Conservation (phyloP, 2,888 invertebrate species). For the Creontiades dilutus region DNA sequence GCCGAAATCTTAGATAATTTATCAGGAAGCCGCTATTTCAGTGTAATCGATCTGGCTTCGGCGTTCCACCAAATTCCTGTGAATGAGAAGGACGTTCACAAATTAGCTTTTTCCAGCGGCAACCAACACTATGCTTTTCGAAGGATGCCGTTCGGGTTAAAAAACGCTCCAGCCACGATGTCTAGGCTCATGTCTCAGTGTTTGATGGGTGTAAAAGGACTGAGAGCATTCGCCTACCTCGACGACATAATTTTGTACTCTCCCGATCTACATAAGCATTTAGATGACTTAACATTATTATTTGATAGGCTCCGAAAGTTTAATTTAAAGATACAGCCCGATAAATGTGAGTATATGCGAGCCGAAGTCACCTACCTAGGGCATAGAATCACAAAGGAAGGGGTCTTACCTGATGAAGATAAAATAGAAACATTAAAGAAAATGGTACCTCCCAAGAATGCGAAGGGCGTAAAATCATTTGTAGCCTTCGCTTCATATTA, state of each 20-base stretch:
- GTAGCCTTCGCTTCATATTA: not conserved
- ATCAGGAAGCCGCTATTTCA: not conserved
- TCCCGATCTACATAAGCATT: not conserved
- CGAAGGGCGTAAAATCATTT: not conserved
- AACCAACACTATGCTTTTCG: not conserved
- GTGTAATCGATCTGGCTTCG: not conserved
- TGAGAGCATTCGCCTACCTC: not conserved
- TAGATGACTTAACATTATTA: not conserved
- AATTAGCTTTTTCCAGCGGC: not conserved
- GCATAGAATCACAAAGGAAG: not conserved
- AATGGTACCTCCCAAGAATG: not conserved
- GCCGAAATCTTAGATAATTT: not conserved
- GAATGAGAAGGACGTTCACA: not conserved
- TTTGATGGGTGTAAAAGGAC: not conserved
- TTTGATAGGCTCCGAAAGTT: not conserved
- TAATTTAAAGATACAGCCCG: not conserved
- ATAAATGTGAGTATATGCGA: not conserved
- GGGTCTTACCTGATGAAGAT: not conserved
- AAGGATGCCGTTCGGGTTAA: not conserved
- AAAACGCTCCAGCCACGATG: not conserved
- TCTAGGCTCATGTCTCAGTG: not conserved
- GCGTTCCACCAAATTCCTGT: not conserved
- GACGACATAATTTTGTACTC: not conserved
- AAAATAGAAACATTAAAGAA: not conserved
- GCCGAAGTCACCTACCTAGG: not conserved